These are phyloP conservation scores for Ylistrum balloti DNA, from an alignment of 1,140 invertebrate species.

Conservation along the genomic window DNA sequence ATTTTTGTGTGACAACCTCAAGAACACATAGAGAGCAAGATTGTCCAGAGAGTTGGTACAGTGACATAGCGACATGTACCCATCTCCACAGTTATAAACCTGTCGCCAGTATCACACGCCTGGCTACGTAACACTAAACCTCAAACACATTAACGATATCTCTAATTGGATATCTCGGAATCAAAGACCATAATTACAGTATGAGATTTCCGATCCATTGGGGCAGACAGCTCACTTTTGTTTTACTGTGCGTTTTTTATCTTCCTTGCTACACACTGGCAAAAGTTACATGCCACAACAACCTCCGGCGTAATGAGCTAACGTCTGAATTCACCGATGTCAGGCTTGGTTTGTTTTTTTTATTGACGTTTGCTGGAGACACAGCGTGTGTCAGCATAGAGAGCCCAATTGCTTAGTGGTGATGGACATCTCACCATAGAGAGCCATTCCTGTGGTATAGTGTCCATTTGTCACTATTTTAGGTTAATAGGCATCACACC, in stretches of 20 bases:
- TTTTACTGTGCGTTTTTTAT: neutral
- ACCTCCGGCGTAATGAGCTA: conserved; percentile 14
- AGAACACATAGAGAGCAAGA: neutral
- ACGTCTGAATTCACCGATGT: conserved; percentile 3
- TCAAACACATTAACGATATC: conserved; percentile 19
- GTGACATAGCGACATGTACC: neutral
- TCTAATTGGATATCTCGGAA: neutral
- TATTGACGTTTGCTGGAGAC: conserved; percentile 32
- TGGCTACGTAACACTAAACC: conserved; percentile 21
- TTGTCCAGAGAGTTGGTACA: neutral
- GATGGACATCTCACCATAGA: neutral
- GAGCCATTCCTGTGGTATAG: neutral
- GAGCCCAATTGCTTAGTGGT: neutral
- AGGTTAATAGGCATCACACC: too few relatives aligned
- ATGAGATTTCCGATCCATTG: neutral
- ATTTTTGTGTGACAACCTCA: neutral
- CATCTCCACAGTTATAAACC: neutral
- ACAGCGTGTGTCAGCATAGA: neutral
- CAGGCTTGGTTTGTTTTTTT: neutral
- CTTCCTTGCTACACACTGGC: neutral
- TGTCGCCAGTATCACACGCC: neutral
- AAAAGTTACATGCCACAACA: conserved; percentile 8
- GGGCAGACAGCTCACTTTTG: conserved; percentile 11
- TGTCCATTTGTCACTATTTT: neutral
- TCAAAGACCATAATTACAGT: conserved; percentile 3